Conservation (phyloP, 2,888 invertebrate genomes). For the Caenorhabditis auriculariae region DNA sequence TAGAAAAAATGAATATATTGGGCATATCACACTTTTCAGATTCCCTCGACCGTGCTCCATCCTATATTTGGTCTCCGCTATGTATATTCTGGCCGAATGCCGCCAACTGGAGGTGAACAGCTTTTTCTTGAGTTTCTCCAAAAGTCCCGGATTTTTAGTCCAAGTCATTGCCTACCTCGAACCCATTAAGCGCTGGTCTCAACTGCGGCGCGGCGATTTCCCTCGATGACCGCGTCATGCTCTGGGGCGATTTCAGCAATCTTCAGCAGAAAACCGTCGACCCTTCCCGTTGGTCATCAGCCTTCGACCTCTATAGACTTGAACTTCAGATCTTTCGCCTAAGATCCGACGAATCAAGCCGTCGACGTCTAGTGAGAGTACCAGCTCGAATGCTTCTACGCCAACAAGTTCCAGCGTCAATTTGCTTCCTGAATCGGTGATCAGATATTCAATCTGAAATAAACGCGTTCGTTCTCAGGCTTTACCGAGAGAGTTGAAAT, state of each 20-base stretch:
- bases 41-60: slow-evolving; percentile 30
- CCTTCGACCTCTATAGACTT: too few species aligned
- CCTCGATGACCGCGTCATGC: slow-evolving; percentile 41
- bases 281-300: too few species aligned
- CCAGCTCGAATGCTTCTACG: too few species aligned
- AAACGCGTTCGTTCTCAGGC: too few species aligned
- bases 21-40: slow-evolving; percentile 6
- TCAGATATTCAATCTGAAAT: too few species aligned
- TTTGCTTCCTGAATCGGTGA: too few species aligned
- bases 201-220: slow-evolving; percentile 45
- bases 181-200: slow-evolving; percentile 33
- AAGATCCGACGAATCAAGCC: too few species aligned
- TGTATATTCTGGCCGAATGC: slow-evolving; percentile 16
- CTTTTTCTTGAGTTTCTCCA: background rate
- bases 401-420: too few species aligned
- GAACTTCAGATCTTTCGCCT: too few species aligned
- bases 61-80: slow-evolving; percentile 28
- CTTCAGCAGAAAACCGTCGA: slow-evolving; percentile 22
- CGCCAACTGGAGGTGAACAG: background rate
- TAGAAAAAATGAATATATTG: background rate
- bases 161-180: background rate
- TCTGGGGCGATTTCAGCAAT: slow-evolving; percentile 55
- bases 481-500: slow-evolving; percentile 19
- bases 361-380: too few species aligned
- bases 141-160: background rate